Conservation (phyloP, 2,888 invertebrate genomes). For the Pristionchus japonicus region DNA sequence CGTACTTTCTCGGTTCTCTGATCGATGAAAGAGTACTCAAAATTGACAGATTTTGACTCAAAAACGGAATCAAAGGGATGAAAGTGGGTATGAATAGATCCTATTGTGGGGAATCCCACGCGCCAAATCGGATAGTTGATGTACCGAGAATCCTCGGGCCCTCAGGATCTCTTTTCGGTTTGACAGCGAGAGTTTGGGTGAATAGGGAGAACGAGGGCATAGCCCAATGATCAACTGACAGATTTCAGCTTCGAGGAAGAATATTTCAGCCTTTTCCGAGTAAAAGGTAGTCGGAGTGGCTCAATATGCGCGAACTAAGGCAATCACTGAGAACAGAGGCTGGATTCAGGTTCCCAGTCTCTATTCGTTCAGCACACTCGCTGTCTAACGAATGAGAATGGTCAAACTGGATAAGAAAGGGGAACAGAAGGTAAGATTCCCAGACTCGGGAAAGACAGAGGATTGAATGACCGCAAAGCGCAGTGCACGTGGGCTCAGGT, state of each 20-base stretch:
- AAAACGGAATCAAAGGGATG: not conserved
- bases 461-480: not conserved
- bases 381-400: not conserved
- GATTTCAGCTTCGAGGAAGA: not conserved
- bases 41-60: not conserved
- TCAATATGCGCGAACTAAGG: not conserved
- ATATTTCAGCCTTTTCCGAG: not conserved
- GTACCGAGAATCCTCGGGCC: too few species aligned
- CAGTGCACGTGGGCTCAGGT: not conserved
- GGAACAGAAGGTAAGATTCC: not conserved
- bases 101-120: not conserved
- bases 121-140: slow-evolving; percentile 10
- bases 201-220: not conserved
- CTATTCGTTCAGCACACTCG: not conserved
- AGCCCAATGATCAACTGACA: not conserved
- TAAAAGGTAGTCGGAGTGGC: not conserved
- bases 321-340: not conserved
- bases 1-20: not conserved
- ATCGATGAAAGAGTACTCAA: not conserved
- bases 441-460: not conserved
- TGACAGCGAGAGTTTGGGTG: not conserved
- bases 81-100: not conserved
- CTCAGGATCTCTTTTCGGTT: not conserved
- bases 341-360: not conserved
- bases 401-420: too few species aligned